phyloP scores from a whole-genome alignment of 2,113 vertebrate genomes.

The Myocastor coypus region DNA sequence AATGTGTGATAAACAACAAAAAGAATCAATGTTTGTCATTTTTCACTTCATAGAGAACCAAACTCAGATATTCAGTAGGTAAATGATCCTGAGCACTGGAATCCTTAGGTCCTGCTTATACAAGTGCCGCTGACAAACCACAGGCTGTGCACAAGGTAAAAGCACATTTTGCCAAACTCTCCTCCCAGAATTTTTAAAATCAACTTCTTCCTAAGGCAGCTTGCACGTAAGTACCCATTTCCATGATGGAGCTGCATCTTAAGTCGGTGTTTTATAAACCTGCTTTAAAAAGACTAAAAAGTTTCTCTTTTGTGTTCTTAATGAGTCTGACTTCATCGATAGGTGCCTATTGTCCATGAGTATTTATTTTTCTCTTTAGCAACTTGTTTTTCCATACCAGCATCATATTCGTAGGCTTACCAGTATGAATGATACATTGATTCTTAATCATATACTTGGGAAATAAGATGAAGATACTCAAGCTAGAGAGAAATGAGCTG shows the following conservation, averaged over 20 bases:
- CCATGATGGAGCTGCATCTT: background rate
- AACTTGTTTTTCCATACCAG: background rate
- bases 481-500: background rate
- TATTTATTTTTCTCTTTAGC: background rate
- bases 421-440: background rate
- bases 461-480: background rate
- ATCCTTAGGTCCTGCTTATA: background rate
- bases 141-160: background rate
- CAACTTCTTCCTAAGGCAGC: background rate
- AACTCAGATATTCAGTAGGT: background rate
- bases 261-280: background rate
- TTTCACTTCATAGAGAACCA: constrained; percentile 4
- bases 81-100: background rate
- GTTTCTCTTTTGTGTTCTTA: background rate
- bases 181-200: background rate
- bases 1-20: background rate
- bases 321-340: background rate
- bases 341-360: background rate
- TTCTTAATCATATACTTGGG: background rate
- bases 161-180: background rate
- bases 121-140: background rate
- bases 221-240: background rate
- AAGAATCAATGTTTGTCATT: background rate
- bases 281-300: background rate
- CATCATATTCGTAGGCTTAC: background rate